phyloP scores from a whole-genome alignment of 1,140 invertebrate species.

The Anastrepha obliqua region DNA sequence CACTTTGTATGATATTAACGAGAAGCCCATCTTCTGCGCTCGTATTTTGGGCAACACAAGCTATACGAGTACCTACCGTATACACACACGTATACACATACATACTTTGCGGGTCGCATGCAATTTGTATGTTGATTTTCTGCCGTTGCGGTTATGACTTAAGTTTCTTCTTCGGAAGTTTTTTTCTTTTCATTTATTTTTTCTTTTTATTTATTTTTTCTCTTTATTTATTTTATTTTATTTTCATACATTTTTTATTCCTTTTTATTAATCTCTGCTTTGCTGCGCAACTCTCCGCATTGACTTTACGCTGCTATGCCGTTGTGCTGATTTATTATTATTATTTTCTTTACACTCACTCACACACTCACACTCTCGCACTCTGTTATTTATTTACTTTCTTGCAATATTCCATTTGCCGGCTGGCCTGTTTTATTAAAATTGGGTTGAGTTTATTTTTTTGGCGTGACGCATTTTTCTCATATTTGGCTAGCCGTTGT shows the following conservation, averaged over 20 bases:
- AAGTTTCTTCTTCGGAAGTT: not conserved
- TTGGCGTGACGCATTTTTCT: constrained; percentile 3
- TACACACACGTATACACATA: too few species aligned
- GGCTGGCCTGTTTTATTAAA: not conserved
- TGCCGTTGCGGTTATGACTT: not conserved
- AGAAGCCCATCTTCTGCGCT: not conserved
- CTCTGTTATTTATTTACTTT: constrained; percentile 25
- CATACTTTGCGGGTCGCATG: not conserved
- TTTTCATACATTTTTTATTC: not conserved
- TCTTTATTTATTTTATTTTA: not conserved
- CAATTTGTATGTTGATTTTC: not conserved
- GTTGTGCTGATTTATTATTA: constrained; percentile 33
- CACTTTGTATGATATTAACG: constrained; percentile 58
- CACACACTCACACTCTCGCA: not conserved
- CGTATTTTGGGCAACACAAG: not conserved
- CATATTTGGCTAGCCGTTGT: not conserved
- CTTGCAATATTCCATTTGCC: constrained; percentile 12
- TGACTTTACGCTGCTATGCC: not conserved
- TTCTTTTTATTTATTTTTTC: not conserved
- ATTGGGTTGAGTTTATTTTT: constrained; percentile 45
- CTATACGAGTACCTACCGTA: not conserved
- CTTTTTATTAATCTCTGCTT: not conserved
- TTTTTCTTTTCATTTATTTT: not conserved
- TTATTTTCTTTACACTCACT: constrained; percentile 49
- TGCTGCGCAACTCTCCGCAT: not conserved